Base-by-base conservation (phyloP, 2,113 vertebrate species). In the Catagonus wagneri region DNA sequence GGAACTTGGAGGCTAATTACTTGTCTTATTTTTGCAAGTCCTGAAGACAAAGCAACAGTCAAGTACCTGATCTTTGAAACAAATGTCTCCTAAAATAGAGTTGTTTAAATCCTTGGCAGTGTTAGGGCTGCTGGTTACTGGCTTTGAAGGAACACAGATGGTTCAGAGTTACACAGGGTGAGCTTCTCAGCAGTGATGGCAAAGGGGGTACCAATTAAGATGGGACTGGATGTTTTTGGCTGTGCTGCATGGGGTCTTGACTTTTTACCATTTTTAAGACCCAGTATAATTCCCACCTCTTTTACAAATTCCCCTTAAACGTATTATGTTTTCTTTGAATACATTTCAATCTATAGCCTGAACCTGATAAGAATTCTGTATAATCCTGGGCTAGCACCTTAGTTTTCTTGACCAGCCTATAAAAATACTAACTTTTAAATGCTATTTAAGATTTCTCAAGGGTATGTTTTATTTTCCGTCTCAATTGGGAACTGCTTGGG, bases 11-110 rank as follows among this genome's bases (percentile, higher is more conserved):
- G 79, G 89, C 81, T 94, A 96, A 96, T 94, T 89, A 66, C 94
- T 93, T 61, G 85, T 75, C 89, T 74, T 92, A 68, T 80, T 98
- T 97, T 87, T 96, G 83, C 60, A 96, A 90, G 79, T 54, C 50
- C 65, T 36, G 56, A 94, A 97, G 79, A 97, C 91, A 97, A 96
- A 97, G 96, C 91, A 96, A 93, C n/a, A 96, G 86, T 91, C 96
- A 94, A 94, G 89, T 92, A 96, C 95, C 83, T 97, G 89, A 97
- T 97, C 83, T 96, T 81, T 93, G 85, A 84, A 96, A 97, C 56
- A 87, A 96, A 89, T 92, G 71, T 71, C 60, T 97, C 96, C 95
- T 76, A 95, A 97, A 96, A 97, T 97, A 97, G 95, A 96, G 94
- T 86, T 84, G 94, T 71, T 66, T 83, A 89, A 32, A 78, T 94